Percentiles rank a stretch among this genome's conserved stretches.
These are phyloP conservation scores for Triplophysa yarkandensis DNA, from an alignment of 2,797 vertebrate genomes.

Conservation along the genomic window DNA sequence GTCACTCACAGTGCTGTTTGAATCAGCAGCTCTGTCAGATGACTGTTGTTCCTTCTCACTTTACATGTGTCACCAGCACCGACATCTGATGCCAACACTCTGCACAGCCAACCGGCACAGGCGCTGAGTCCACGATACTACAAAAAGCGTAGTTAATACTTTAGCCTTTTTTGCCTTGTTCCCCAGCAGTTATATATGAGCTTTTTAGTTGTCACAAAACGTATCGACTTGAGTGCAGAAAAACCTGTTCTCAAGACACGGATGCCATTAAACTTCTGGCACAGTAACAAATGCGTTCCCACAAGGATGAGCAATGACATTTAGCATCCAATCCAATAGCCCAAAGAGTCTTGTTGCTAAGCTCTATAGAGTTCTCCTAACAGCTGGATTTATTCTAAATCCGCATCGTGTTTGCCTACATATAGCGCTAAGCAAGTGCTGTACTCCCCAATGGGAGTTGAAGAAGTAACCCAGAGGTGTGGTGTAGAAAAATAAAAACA, in stretches of 20 bases:
- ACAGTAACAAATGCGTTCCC: constrained; percentile 26
- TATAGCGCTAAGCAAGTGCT: constrained; percentile 17
- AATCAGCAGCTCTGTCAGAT: constrained; percentile 50
- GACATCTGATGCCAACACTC: constrained; percentile 37
- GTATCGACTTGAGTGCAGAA: constrained; percentile 2
- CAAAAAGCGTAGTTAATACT: constrained; percentile 1
- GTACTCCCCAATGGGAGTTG: constrained; percentile 1
- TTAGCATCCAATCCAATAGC: constrained; percentile 38
- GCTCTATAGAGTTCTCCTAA: constrained; percentile 22
- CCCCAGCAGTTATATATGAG: constrained; percentile 5
- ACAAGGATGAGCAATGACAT: constrained; percentile 29
- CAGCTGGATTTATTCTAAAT: constrained; percentile 42
- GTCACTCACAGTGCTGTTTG: constrained; percentile 44
- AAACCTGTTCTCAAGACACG: constrained; percentile 17
- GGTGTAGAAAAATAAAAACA: too few species aligned
- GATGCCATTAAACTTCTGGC: constrained; percentile 26
- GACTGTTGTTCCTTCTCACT: constrained; percentile 32
- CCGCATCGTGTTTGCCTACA: constrained; percentile 62
- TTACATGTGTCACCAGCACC: constrained; percentile 38
- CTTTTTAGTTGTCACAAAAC: constrained; percentile 5
- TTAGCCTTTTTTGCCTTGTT: constrained; percentile 17
- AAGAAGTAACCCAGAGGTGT: too few species aligned
- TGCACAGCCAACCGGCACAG: constrained; percentile 37
- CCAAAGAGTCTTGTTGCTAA: constrained; percentile 19
- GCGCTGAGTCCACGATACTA: constrained; percentile 19